Evolutionary conservation across 1,140 invertebrate genomes (phyloP), one percentile per base, ranked within the genome.

Genomic region (Zaprionus ornatus): DNA sequence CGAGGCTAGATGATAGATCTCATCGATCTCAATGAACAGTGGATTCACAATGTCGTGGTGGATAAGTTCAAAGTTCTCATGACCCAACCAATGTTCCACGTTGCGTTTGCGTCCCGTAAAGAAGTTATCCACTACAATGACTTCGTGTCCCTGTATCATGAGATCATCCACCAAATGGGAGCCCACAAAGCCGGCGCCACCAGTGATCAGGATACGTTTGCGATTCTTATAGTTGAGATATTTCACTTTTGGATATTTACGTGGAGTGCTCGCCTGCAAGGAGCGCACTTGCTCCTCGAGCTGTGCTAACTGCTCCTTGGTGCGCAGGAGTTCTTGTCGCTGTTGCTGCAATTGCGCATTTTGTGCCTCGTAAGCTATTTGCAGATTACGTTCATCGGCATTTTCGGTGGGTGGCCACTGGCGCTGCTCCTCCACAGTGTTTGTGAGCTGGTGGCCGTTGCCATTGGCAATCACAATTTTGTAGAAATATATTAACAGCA

Each of bases 41-140:
- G 99, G 98, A 93, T 99, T 99, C 0, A 99, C 98, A 90, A 99
- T 99, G 92, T 99, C 99, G 93, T 99, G 99, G 93, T 99, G 98
- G 50, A 99, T 97, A 35, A 99, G 93, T 93, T 99, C 99, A 94
- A 99, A 99, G 93, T 99, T 99, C 87, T 98, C 96, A 93, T 99
- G 99, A 0, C 99, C 99, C 78, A 99, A 96, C 99, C 99, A 99
- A 90, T 99, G 98, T 91, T 99, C 98, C 0, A 99, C 97, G 93
- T 99, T 99, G 29, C 97, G 94, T 93, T 99, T 99, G 48, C 98
- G 94, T 2, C 99, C 99, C 13, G 99, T 99, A 93, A 99, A 99
- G 93, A 99, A 99, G 93, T 99, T 99, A 92, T 99, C 99, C 4
- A 97, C 97, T 4, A 99, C 99, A 85, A 98, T 99, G 0, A 99